Evolutionary conservation across 2,797 vertebrate species (phyloP).

Genomic region (Garrulus glandarius): DNA sequence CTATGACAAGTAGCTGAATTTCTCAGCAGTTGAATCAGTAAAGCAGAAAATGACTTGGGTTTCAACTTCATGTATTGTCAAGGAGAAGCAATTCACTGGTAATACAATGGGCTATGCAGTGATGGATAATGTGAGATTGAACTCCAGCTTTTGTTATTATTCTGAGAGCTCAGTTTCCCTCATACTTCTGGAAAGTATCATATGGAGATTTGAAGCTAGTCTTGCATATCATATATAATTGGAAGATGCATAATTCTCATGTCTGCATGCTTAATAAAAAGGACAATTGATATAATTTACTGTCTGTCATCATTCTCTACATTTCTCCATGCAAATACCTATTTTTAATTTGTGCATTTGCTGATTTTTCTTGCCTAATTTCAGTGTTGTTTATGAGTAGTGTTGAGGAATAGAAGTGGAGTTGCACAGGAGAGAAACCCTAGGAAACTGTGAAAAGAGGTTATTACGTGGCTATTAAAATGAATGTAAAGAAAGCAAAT

Average conservation of each 20-base stretch:
- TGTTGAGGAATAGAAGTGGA: neutral
- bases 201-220: constrained; percentile 49
- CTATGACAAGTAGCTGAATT: constrained; percentile 24
- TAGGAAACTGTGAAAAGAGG: neutral
- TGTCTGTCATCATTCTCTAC: neutral
- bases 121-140: constrained; percentile 46
- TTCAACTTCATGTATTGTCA: constrained; percentile 12
- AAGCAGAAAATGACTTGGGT: constrained; percentile 67
- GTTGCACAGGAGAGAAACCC: neutral
- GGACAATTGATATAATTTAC: neutral
- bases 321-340: neutral
- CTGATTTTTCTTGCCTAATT: neutral
- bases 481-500: neutral
- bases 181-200: neutral
- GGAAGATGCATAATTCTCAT: constrained; percentile 41
- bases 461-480: neutral
- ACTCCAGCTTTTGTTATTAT: constrained; percentile 56
- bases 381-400: neutral
- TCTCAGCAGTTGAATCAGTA: constrained; percentile 33
- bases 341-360: neutral
- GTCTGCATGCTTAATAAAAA: constrained; percentile 32
- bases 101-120: neutral
- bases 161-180: constrained; percentile 23
- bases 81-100: constrained; percentile 18
- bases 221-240: constrained; percentile 58